These are phyloP conservation scores for Drosophila infuscata DNA, from an alignment of 2,888 invertebrate species.

Conservation along the genomic window DNA sequence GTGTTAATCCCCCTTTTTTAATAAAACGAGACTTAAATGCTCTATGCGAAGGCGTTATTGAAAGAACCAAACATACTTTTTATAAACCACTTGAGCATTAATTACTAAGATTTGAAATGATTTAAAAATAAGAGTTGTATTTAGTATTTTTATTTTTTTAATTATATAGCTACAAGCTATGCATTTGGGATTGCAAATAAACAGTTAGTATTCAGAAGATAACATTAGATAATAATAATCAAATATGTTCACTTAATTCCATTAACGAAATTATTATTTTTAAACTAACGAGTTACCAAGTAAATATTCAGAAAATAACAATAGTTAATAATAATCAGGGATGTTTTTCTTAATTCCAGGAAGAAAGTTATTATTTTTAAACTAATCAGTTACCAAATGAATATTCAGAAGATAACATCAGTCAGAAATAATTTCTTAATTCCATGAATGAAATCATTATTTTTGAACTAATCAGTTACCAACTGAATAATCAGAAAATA, in stretches of 20 bases:
- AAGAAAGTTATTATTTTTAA: too few species aligned
- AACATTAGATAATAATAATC: too few species aligned
- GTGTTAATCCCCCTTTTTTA: constrained; percentile 3
- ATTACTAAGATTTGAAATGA: background rate
- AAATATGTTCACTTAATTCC: too few species aligned
- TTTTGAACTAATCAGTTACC: too few species aligned
- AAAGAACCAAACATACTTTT: constrained; percentile 4
- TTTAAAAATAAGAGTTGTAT: background rate
- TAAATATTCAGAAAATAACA: background rate
- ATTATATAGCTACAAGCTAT: background rate
- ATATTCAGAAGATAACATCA: background rate
- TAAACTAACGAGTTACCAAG: too few species aligned
- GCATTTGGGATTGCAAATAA: background rate
- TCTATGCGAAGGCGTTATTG: constrained; percentile 21
- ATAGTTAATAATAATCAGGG: background rate
- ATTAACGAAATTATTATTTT: too few species aligned
- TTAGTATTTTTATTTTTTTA: background rate
- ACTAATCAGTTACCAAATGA: background rate
- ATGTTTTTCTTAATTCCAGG: background rate
- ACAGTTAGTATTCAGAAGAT: background rate
- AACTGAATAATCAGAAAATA: too few species aligned
- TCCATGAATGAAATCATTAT: too few species aligned
- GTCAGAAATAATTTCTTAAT: background rate
- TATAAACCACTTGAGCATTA: background rate
- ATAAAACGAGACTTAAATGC: constrained; percentile 27